These are phyloP conservation scores for Ciconia nigra DNA, from an alignment of 2,797 vertebrate genomes.

Conservation along the genomic window DNA sequence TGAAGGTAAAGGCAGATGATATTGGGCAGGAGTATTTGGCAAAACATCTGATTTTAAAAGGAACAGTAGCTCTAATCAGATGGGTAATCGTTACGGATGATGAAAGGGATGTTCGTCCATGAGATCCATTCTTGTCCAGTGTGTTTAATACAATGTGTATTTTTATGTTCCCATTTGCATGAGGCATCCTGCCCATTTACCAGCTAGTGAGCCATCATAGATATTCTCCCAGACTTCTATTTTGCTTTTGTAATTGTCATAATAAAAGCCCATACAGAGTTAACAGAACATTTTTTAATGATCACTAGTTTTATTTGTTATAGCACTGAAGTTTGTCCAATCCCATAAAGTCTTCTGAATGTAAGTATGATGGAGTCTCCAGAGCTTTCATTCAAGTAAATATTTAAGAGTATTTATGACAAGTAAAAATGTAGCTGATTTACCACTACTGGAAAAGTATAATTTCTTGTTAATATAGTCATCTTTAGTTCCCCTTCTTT, in stretches of 20 bases:
- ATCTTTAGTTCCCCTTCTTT: neutral
- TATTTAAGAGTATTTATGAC: neutral
- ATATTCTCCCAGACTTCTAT: neutral
- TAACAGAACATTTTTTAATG: neutral
- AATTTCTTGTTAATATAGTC: neutral
- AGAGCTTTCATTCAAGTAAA: neutral
- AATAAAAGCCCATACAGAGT: neutral
- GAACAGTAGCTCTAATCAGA: neutral
- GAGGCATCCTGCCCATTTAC: neutral
- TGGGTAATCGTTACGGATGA: neutral
- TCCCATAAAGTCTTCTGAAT: neutral
- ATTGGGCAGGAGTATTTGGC: neutral
- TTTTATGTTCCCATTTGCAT: neutral
- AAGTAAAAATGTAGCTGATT: neutral
- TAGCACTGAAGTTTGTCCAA: neutral
- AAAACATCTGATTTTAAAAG: conserved; percentile 9
- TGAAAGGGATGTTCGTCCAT: neutral
- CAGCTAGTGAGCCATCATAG: neutral
- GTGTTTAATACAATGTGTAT: neutral
- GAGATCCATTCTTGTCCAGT: neutral
- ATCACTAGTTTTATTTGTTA: neutral
- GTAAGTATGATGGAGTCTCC: neutral
- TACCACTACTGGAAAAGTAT: neutral
- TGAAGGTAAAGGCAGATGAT: neutral
- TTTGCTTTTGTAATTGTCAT: neutral